Evolutionary conservation across 2,888 invertebrate genomes (phyloP), one percentile per base, ranked within the genome.

Genomic region (Parthenolecanium corni): DNA sequence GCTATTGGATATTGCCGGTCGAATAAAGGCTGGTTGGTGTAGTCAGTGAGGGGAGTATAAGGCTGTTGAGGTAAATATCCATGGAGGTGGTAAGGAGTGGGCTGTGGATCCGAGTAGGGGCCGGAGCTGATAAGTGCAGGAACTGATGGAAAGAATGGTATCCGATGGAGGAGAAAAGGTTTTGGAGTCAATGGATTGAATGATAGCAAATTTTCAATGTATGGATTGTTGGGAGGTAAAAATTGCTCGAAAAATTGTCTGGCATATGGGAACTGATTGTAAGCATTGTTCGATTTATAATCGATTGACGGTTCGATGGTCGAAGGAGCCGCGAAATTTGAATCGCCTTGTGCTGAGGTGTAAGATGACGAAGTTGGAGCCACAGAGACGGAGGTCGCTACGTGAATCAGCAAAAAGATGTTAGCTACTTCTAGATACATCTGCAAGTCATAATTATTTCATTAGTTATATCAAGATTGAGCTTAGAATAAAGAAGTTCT

Each of bases 161-260:
- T 16, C n/a, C 57, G 57, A 31, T 57, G 57, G 2, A 57, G 18
- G 11, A 57, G 20, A 31, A 57, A 57, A 23, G 42, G 46, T 36
- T 57, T 57, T 12, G 44, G 44, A 42, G 31, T 31, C 16, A 20
- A 16, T 11, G 44, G 57, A 46, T 42, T 57, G 1, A 44, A 44
- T 9, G 57, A 57, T 11, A 25, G 42, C 24, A 47, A 18, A 16
- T 25, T 44, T 31, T 57, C 57, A 12, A 46, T 24, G 36, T 57
- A 57, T 46, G 23, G 57, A 31, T 57, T 57, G 18, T 20, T 57
- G 2, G 44, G 46, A 2, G 57, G 42, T 12, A 46, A 57, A 9
- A 46, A 6, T 25, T 44, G 57, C 44, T 57, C 57, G 57, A 57
- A 57, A 44, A 57, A 57, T 46, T 57, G 57, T 20, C 57, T 57